phyloP scores from a whole-genome alignment of 2,888 invertebrate genomes.

The Caenorhabditis imperialis region DNA sequence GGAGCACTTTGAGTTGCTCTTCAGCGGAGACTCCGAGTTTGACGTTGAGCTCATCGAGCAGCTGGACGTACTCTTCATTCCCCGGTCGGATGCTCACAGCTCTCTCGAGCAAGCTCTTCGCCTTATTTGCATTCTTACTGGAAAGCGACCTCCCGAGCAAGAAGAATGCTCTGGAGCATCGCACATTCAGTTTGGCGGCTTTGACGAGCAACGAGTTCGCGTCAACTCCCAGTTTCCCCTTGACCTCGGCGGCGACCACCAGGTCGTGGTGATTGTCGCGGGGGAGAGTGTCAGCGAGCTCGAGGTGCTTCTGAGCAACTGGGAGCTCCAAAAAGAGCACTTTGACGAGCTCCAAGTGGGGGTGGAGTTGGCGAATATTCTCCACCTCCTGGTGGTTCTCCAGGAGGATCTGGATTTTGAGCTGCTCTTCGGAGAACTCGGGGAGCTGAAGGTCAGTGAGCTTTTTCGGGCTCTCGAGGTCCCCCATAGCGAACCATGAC shows the following conservation, averaged over 20 bases:
- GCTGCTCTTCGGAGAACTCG: conserved; percentile 24
- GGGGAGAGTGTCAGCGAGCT: conserved; percentile 19
- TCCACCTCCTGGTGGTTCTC: neutral
- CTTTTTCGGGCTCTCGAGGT: conserved; percentile 3
- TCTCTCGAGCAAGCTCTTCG: conserved; percentile 51
- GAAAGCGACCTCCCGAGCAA: conserved; percentile 43
- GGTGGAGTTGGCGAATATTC: neutral
- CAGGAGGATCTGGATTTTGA: conserved; percentile 19
- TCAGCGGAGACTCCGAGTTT: conserved; percentile 5
- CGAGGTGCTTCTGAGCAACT: conserved; percentile 13
- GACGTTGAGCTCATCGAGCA: conserved; percentile 36
- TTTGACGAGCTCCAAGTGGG: conserved; percentile 4
- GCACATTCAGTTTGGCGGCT: conserved; percentile 58
- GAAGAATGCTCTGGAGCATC: conserved; percentile 57
- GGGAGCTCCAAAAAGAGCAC: neutral
- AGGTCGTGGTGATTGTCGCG: conserved; percentile 15
- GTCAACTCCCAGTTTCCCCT: conserved; percentile 22
- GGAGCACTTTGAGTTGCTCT: conserved; percentile 19
- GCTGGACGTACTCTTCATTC: conserved; percentile 55
- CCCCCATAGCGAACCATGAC: conserved; percentile 18
- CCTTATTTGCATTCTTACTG: conserved; percentile 54
- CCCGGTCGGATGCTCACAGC: conserved; percentile 55
- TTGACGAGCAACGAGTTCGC: conserved; percentile 54
- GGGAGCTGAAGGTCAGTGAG: conserved; percentile 9
- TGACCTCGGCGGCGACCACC: conserved; percentile 47